A percentile compares a stretch with the other conserved stretches of the same genome.
These are phyloP conservation scores for Dinomys branickii DNA, from an alignment of 2,113 vertebrate species.

Conservation along the genomic window DNA sequence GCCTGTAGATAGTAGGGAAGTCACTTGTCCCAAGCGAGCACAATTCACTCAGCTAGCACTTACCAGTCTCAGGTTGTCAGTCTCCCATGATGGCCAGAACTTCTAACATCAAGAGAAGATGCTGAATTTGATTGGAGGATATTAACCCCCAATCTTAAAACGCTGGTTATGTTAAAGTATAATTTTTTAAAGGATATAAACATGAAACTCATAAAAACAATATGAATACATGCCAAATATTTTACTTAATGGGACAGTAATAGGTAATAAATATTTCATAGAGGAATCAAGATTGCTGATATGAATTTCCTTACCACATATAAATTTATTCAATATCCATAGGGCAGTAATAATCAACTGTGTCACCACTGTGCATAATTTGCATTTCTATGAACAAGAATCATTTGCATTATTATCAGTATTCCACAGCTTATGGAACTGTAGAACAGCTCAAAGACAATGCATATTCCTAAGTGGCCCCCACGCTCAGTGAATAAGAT, in stretches of 20 bases:
- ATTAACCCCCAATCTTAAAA: neutral
- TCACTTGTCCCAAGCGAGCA: neutral
- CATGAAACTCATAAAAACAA: neutral
- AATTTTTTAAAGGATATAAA: neutral
- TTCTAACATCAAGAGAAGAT: neutral
- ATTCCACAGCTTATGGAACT: neutral
- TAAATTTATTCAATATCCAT: neutral
- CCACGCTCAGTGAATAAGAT: neutral
- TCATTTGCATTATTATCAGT: neutral
- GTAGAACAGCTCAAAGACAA: neutral
- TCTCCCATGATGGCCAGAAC: neutral
- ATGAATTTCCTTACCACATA: neutral
- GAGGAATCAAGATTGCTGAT: neutral
- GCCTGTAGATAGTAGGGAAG: neutral
- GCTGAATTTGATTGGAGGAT: neutral
- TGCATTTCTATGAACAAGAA: neutral
- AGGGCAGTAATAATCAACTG: neutral
- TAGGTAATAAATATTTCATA: neutral
- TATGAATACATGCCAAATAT: neutral
- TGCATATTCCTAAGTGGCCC: neutral
- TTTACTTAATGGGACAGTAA: neutral
- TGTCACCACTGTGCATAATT: neutral
- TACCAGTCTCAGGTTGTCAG: neutral
- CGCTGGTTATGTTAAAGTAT: neutral
- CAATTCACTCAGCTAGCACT: neutral